A percentile compares a stretch with the other conserved stretches of the same genome.
Evolutionary conservation across 1,140 invertebrate species (phyloP).

Genomic region (Diprion similis): DNA sequence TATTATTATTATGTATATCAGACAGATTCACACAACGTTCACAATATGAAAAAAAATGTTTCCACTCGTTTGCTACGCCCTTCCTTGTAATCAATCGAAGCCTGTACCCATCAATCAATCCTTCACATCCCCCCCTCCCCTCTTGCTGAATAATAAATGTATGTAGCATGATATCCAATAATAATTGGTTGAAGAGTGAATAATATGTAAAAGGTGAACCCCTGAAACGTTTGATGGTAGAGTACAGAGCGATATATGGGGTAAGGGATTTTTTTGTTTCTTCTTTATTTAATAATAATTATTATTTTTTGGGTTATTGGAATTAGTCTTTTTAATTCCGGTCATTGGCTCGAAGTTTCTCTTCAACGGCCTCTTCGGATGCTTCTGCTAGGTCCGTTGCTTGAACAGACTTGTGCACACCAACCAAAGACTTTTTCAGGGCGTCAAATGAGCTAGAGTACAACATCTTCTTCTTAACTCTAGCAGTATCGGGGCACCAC

Average conservation of each 20-base stretch:
- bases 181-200: constrained; percentile 51
- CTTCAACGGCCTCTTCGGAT: constrained; percentile 89
- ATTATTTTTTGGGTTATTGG: constrained; percentile 27
- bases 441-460: constrained; percentile 97
- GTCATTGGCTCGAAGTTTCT: constrained; percentile 90
- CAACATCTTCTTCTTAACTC: constrained; percentile 99
- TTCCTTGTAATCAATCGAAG: constrained; percentile 22
- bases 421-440: constrained; percentile 93
- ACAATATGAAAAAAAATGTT: constrained; percentile 50
- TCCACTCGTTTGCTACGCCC: constrained; percentile 38
- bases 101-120: constrained; percentile 28
- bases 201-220: constrained; percentile 59
- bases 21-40: constrained; percentile 56
- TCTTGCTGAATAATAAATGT: constrained; percentile 37
- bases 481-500: constrained; percentile 96
- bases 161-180: constrained; percentile 39
- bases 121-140: constrained; percentile 29
- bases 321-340: constrained; percentile 74
- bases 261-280: neutral
- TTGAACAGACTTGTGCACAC: constrained; percentile 97
- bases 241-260: constrained; percentile 51
- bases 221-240: constrained; percentile 42
- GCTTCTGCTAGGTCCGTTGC: constrained; percentile 92
- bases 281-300: constrained; percentile 16
- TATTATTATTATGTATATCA: constrained; percentile 56